These are phyloP conservation scores for Spea multiplicata DNA, from an alignment of 2,113 vertebrate genomes.

Conservation along the genomic window DNA sequence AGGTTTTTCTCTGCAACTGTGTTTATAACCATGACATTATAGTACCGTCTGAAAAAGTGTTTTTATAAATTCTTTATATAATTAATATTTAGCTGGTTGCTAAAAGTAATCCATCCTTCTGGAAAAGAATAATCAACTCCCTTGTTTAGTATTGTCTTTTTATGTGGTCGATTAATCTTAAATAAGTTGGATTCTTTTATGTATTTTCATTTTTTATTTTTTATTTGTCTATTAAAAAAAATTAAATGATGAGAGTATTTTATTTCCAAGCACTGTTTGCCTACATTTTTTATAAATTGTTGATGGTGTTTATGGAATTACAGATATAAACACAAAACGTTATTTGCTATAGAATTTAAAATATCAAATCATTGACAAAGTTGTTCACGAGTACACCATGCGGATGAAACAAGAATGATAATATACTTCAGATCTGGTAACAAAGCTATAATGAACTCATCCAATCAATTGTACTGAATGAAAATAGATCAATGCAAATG, in stretches of 20 bases:
- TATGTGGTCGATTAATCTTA: too few relatives aligned
- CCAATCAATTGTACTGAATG: constrained; percentile 52
- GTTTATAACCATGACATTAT: too few relatives aligned
- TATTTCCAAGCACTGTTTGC: not conserved
- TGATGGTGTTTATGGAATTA: constrained; percentile 42
- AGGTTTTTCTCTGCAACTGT: not conserved
- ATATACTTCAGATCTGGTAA: constrained; percentile 47
- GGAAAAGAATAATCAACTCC: too few relatives aligned
- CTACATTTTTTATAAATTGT: constrained; percentile 24
- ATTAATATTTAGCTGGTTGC: too few relatives aligned
- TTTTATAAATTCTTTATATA: too few relatives aligned
- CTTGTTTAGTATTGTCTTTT: too few relatives aligned
- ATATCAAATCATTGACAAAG: constrained; percentile 54
- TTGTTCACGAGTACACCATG: constrained; percentile 42
- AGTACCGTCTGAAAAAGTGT: too few relatives aligned
- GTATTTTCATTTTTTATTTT: too few relatives aligned
- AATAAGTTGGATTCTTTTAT: too few relatives aligned
- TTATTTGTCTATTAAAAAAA: too few relatives aligned
- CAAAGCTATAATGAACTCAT: constrained; percentile 55
- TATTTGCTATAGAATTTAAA: constrained; percentile 48
- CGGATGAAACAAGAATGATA: constrained; percentile 47
- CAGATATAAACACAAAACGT: constrained; percentile 39
- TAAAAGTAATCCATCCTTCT: too few relatives aligned
- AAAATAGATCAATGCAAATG: constrained; percentile 46
- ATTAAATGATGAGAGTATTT: too few relatives aligned